Conservation (phyloP, 2,113 vertebrate genomes). For the Electrona antarctica region DNA sequence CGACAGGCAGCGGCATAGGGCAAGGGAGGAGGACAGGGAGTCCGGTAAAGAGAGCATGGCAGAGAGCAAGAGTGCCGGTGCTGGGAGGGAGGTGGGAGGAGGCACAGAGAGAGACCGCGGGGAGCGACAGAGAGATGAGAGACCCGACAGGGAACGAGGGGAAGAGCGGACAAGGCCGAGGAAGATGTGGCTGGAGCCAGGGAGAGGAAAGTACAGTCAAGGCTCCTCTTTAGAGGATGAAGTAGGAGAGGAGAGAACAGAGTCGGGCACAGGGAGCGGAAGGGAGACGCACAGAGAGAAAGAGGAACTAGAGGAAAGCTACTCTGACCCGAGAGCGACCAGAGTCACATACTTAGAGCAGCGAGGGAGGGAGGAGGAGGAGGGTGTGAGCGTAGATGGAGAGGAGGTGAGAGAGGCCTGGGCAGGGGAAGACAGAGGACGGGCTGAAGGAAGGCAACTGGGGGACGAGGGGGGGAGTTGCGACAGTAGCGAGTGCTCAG, state of each 20-base stretch:
- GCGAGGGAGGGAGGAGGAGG: slow-evolving; percentile 10
- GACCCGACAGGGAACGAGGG: slow-evolving; percentile 27
- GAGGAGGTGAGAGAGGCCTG: slow-evolving; percentile 36
- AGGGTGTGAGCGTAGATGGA: slow-evolving; percentile 46
- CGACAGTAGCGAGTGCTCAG: background rate
- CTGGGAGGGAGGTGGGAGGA: background rate
- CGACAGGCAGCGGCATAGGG: slow-evolving; percentile 30
- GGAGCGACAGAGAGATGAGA: slow-evolving; percentile 27
- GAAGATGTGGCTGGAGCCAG: slow-evolving; percentile 78
- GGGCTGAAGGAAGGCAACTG: slow-evolving; percentile 23
- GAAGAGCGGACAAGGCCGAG: slow-evolving; percentile 35
- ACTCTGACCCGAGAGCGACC: slow-evolving; percentile 13
- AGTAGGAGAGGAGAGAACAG: slow-evolving; percentile 15
- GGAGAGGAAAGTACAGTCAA: slow-evolving; percentile 49
- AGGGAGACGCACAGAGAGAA: slow-evolving; percentile 25
- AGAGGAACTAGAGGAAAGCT: slow-evolving; percentile 55
- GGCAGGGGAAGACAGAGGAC: slow-evolving; percentile 20
- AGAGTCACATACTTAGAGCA: slow-evolving; percentile 13
- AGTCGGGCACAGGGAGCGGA: slow-evolving; percentile 23
- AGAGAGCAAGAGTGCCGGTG: slow-evolving; percentile 26
- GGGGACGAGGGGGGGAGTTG: slow-evolving; percentile 48
- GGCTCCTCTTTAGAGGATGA: slow-evolving; percentile 35
- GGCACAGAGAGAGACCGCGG: slow-evolving; percentile 21
- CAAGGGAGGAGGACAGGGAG: slow-evolving; percentile 45
- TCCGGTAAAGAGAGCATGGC: slow-evolving; percentile 10